These are phyloP conservation scores for Netelia inedita DNA, from an alignment of 2,888 invertebrate genomes.

Conservation along the genomic window DNA sequence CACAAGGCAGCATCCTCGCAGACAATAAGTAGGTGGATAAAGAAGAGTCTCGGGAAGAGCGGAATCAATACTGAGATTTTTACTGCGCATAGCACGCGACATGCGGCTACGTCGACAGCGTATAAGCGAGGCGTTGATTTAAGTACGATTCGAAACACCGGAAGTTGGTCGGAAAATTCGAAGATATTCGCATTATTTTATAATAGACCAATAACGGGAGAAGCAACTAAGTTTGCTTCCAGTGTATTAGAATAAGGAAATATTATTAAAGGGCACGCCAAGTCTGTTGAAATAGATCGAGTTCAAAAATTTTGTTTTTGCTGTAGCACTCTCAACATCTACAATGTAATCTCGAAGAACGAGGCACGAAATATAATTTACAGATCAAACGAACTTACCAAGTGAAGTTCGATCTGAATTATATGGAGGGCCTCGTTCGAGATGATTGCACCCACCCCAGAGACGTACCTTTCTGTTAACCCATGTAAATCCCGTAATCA, in stretches of 20 bases:
- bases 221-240: slow-evolving; percentile 3
- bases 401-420: slow-evolving; percentile 56
- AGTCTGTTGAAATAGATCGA: slow-evolving; percentile 4
- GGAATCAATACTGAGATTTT: slow-evolving; percentile 63
- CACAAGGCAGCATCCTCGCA: slow-evolving; percentile 51
- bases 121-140: slow-evolving; percentile 38
- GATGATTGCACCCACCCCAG: slow-evolving; percentile 39
- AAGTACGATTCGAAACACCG: slow-evolving; percentile 47
- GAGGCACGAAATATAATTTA: slow-evolving; percentile 51
- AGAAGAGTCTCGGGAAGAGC: slow-evolving; percentile 44
- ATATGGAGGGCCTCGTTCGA: slow-evolving; percentile 54
- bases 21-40: slow-evolving; percentile 64
- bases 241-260: slow-evolving; percentile 33
- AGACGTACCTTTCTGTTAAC: neutral
- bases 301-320: slow-evolving; percentile 7
- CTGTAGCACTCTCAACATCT: slow-evolving; percentile 41
- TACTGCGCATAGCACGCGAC: slow-evolving; percentile 60
- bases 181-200: slow-evolving; percentile 45
- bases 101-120: slow-evolving; percentile 59
- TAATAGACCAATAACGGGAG: slow-evolving; percentile 17
- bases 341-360: slow-evolving; percentile 49
- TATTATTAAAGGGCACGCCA: neutral
- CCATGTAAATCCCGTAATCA: neutral
- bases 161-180: slow-evolving; percentile 35
- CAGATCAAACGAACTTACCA: slow-evolving; percentile 35